phyloP scores from a whole-genome alignment of 2,113 vertebrate species.

The Sylvia atricapilla region DNA sequence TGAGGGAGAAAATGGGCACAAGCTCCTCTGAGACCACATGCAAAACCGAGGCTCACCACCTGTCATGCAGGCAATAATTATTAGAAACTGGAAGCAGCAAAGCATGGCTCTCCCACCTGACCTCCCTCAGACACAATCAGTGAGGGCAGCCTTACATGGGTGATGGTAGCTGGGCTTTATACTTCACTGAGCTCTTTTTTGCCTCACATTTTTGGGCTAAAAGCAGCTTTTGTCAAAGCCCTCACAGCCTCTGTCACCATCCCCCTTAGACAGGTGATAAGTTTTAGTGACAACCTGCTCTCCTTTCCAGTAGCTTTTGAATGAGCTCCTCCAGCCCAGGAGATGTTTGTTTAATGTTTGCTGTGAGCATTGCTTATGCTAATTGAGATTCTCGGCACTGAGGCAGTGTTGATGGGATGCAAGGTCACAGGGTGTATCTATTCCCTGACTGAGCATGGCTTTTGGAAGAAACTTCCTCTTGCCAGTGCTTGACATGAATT shows the following conservation, averaged over 20 bases:
- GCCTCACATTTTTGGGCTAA: not conserved
- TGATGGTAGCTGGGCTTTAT: not conserved
- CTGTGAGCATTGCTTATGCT: fast-evolving
- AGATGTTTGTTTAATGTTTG: not conserved
- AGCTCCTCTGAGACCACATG: not conserved
- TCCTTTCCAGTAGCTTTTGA: not conserved
- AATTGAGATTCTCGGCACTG: not conserved
- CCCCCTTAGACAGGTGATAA: not conserved
- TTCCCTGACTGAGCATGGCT: not conserved
- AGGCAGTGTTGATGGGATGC: not conserved
- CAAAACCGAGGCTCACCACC: fast-evolving
- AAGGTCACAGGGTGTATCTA: not conserved
- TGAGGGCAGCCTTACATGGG: fast-evolving
- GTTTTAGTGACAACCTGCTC: not conserved
- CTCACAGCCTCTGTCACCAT: not conserved
- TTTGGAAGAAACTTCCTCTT: conserved; percentile 14
- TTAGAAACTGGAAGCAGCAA: not conserved
- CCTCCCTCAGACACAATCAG: fast-evolving
- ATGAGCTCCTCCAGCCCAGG: not conserved
- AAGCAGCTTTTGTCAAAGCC: not conserved
- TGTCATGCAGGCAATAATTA: not conserved
- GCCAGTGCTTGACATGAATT: not conserved
- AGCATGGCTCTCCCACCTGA: fast-evolving
- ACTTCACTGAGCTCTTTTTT: fast-evolving
- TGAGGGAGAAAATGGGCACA: too few relatives aligned